Base-by-base conservation (phyloP, 2,888 invertebrate genomes). In the Spialia ferax region DNA sequence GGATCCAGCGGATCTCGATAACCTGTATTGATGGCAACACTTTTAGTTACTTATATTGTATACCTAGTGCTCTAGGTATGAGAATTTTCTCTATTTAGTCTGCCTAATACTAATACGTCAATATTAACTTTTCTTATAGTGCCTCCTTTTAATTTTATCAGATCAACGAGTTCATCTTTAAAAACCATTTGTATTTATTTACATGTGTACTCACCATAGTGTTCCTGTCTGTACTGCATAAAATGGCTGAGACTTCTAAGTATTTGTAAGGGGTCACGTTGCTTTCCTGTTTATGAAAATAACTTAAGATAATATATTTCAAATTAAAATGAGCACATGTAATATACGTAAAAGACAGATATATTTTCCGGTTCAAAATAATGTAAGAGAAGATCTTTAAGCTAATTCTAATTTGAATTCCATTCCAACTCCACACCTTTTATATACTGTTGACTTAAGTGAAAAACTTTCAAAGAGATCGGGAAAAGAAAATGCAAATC, bases 241-340 rank as follows among this genome's bases (percentile, higher is more conserved):
- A 91, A 78, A 71, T 93, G 87, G 77, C 90, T 93, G 67, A 93
- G 80, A 79, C 81, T 91, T 80, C 90, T 83, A 59, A 92, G 72
- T 73, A 92, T 89, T 77, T 92, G 89, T 38, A 93, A 76, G 8
- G 93, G 82, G 76, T 93, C 92, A 6, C 90, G 84, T 65, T 85
- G 88, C 81, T 91, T 92, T 57, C 90, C 93, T 93, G 81, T 70
- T 63, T 68, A 73, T 62, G 59, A 75, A 77, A 74, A 57, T 1
- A 45, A 48, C 11, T 15, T 29, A 38, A 32, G 13, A 55, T 29
- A 20, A 13, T 18, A 48, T 48, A 48, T 20, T n/a, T n/a, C n/a
- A 48, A 20, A 48, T 1, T 48, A 20, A 2, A 29, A 29, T 29
- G 29, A 32, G 8, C 8, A 35, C 35, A 35, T 4, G 3, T 42